Evolutionary conservation across 2,888 invertebrate species (phyloP), one percentile per base, ranked within the genome.

Genomic region (Ormyrus rosae): DNA sequence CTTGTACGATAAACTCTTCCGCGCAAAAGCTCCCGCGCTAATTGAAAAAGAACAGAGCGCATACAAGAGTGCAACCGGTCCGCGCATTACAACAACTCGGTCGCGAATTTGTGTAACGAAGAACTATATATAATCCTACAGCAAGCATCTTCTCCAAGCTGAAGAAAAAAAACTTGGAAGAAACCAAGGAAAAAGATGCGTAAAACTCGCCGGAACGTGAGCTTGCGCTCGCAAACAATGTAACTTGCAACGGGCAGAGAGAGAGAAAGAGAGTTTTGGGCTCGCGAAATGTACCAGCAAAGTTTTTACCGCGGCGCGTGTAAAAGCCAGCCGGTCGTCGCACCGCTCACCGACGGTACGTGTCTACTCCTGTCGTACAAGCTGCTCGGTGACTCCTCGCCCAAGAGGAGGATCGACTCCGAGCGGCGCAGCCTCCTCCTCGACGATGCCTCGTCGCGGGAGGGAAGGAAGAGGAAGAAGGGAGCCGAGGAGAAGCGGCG

Each of bases 311-410:
- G 87, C 71, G 85, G 84, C 74, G 83, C 85, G 6, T 83, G 86
- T 69, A 86, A 85, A 73, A 86, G 82, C 76, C 88, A 86, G 65
- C 80, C 87, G 82, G 85, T 86, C 77, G 86, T 86, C 76, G 82
- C 87, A 73, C 7, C 64, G n/a, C 34, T 34, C 34, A 13, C 34
- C 58, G 87, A 83, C 81, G 87, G 87, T 80, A 84, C 87, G 84
- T 88, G 88, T 78, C 87, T 85, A 48, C 84, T 88, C 63, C 81
- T 88, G 78, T 87, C 88, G 8, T 88, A 88, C 85, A 87, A 83
- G 79, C 86, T 84, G 65, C 81, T 87, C 56, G 85, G 84, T 58
- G 87, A 85, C 19, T 78, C 5, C 46, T 34, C 69, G 77, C 73
- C 69, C 48, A 69, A 55, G 56, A 74, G 13, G 34, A 55, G 53